These are phyloP conservation scores for Shargacucullia verbasci DNA, from an alignment of 2,888 invertebrate genomes.

Conservation along the genomic window DNA sequence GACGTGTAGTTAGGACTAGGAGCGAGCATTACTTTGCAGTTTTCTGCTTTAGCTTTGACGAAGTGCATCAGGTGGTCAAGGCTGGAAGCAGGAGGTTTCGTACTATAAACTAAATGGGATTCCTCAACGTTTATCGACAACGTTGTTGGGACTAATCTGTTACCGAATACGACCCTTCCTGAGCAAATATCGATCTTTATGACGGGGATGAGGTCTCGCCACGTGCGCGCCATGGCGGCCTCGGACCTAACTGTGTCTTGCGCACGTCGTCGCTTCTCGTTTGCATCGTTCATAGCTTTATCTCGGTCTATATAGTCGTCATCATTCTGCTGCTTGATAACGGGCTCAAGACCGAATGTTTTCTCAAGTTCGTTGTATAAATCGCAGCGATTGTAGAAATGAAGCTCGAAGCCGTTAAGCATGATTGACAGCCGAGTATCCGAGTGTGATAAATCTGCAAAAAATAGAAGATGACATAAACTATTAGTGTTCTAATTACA, in stretches of 20 bases:
- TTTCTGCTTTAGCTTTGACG: constrained; percentile 97
- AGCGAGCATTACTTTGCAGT: constrained; percentile 98
- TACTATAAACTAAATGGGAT: constrained; percentile 97
- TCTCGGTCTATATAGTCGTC: constrained; percentile 87
- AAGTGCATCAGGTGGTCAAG: constrained; percentile 99
- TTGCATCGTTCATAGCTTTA: constrained; percentile 90
- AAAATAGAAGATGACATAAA: constrained; percentile 45
- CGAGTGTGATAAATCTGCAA: constrained; percentile 97
- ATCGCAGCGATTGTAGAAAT: constrained; percentile 97
- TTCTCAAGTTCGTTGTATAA: constrained; percentile 96
- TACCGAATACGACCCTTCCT: constrained; percentile 98
- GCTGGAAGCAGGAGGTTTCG: constrained; percentile 97
- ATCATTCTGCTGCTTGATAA: constrained; percentile 91
- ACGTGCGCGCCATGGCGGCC: constrained; percentile 95
- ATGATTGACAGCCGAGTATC: constrained; percentile 97
- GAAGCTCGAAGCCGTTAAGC: constrained; percentile 97
- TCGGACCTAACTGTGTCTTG: constrained; percentile 91
- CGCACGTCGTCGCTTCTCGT: constrained; percentile 87
- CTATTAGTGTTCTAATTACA: constrained; percentile 16
- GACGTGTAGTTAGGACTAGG: constrained; percentile 98
- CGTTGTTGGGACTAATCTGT: constrained; percentile 97
- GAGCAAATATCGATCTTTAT: constrained; percentile 98
- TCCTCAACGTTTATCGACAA: constrained; percentile 97
- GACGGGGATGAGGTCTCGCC: constrained; percentile 98
- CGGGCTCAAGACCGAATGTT: constrained; percentile 94